phyloP scores from a whole-genome alignment of 2,888 invertebrate species.

The Eupithecia vulgata region DNA sequence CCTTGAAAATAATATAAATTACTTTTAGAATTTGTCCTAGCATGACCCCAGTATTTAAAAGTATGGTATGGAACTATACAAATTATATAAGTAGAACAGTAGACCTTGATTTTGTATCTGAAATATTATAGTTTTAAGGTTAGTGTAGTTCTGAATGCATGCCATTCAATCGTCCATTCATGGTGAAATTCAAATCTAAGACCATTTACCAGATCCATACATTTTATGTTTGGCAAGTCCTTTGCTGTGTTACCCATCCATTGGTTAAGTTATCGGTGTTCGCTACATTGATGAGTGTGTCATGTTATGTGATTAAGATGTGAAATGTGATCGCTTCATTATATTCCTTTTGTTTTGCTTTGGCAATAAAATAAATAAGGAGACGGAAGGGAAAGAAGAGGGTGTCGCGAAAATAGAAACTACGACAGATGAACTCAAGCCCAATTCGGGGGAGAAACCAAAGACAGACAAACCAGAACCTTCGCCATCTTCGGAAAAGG shows the following conservation, averaged over 20 bases:
- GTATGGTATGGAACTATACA: constrained; percentile 20
- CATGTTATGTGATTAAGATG: constrained; percentile 50
- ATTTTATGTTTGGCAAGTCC: constrained; percentile 61
- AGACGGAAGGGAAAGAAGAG: constrained; percentile 70
- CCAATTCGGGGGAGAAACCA: constrained; percentile 65
- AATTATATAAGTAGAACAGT: constrained; percentile 27
- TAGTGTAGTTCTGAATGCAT: constrained; percentile 57
- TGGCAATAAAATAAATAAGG: constrained; percentile 76
- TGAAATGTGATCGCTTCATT: constrained; percentile 66
- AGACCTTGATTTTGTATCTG: constrained; percentile 9
- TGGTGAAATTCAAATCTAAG: constrained; percentile 33
- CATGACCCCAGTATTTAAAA: constrained; percentile 31
- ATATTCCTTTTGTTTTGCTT: constrained; percentile 75
- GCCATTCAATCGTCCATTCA: constrained; percentile 46
- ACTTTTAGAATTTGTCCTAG: constrained; percentile 25
- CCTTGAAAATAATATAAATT: constrained; percentile 13
- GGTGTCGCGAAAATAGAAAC: constrained; percentile 80
- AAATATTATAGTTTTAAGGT: constrained; percentile 35
- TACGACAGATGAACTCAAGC: constrained; percentile 78
- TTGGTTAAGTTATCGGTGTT: constrained; percentile 64
- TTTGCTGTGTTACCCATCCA: constrained; percentile 64
- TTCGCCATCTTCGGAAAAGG: constrained; percentile 70
- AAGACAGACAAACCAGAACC: constrained; percentile 60
- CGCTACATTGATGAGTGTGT: constrained; percentile 57
- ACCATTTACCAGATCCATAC: constrained; percentile 48